Percentiles rank a stretch among this genome's conserved stretches.
These are phyloP conservation scores for Dolichallabes microphthalmus DNA, from an alignment of 2,113 vertebrate genomes.

Conservation along the genomic window DNA sequence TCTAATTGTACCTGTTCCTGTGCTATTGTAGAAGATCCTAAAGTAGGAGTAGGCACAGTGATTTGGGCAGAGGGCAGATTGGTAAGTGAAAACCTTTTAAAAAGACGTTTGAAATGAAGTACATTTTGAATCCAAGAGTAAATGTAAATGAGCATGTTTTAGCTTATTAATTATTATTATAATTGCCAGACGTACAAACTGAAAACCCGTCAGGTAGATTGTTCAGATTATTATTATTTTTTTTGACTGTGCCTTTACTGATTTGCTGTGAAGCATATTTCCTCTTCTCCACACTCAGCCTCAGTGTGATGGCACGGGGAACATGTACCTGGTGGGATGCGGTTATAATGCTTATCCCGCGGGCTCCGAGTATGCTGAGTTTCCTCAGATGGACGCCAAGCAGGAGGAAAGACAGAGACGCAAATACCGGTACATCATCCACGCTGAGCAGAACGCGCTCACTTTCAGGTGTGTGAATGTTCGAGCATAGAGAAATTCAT, in stretches of 20 bases:
- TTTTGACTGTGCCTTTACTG: neutral
- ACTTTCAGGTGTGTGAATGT: constrained; percentile 83
- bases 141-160: neutral
- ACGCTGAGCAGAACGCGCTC: constrained; percentile 93
- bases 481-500: neutral
- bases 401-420: constrained; percentile 86
- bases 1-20: neutral
- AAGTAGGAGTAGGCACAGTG: constrained; percentile 91
- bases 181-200: neutral
- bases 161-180: neutral
- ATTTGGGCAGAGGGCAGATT: constrained; percentile 87
- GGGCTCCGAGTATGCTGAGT: constrained; percentile 89
- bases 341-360: constrained; percentile 94
- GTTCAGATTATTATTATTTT: neutral
- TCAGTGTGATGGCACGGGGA: constrained; percentile 80
- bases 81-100: constrained; percentile 67
- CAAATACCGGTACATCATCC: constrained; percentile 93
- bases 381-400: constrained; percentile 91
- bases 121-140: neutral
- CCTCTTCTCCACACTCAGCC: constrained; percentile 57
- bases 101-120: neutral
- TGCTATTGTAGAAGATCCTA: constrained; percentile 88
- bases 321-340: constrained; percentile 85
- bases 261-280: neutral
- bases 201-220: neutral